Evolutionary conservation across 2,888 invertebrate genomes (phyloP).

Genomic region (Amphipoea oculea): DNA sequence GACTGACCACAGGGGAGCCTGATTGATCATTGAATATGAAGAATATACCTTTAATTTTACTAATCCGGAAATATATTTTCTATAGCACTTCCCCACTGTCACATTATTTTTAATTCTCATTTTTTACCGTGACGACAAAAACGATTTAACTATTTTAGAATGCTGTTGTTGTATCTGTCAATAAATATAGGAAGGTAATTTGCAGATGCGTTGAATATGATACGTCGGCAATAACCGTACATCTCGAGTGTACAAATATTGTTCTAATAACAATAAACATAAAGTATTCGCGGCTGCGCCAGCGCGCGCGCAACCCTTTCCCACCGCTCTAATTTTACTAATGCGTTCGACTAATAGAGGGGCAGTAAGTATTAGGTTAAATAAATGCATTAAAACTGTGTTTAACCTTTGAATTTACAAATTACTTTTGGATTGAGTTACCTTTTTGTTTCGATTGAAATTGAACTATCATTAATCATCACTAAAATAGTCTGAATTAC

Average conservation of each 20-base stretch:
- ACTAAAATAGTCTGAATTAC: too few relatives aligned
- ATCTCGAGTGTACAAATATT: slow-evolving; percentile 89
- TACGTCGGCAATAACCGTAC: slow-evolving; percentile 83
- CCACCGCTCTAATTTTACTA: slow-evolving; percentile 90
- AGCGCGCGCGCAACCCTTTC: slow-evolving; percentile 84
- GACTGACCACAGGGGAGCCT: slow-evolving; percentile 80
- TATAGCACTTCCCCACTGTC: slow-evolving; percentile 49
- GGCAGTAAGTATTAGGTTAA: slow-evolving; percentile 84
- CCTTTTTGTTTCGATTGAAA: slow-evolving; percentile 33
- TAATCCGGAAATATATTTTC: slow-evolving; percentile 67
- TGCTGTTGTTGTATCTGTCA: slow-evolving; percentile 40
- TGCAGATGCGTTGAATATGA: slow-evolving; percentile 72
- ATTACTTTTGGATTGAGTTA: slow-evolving; percentile 75
- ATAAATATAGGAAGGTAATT: slow-evolving; percentile 58
- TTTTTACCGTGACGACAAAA: slow-evolving; percentile 53
- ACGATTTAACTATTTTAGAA: slow-evolving; percentile 9
- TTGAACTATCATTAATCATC: background rate
- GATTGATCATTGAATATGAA: slow-evolving; percentile 81
- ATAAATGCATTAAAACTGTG: slow-evolving; percentile 83
- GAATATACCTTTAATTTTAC: slow-evolving; percentile 84
- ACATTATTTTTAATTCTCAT: slow-evolving; percentile 60
- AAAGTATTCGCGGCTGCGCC: slow-evolving; percentile 79
- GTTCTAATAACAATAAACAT: slow-evolving; percentile 90
- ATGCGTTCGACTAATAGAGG: slow-evolving; percentile 84
- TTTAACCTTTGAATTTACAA: slow-evolving; percentile 83